Conservation (phyloP, 2,797 vertebrate genomes). For the Notolepis coatsorum region DNA sequence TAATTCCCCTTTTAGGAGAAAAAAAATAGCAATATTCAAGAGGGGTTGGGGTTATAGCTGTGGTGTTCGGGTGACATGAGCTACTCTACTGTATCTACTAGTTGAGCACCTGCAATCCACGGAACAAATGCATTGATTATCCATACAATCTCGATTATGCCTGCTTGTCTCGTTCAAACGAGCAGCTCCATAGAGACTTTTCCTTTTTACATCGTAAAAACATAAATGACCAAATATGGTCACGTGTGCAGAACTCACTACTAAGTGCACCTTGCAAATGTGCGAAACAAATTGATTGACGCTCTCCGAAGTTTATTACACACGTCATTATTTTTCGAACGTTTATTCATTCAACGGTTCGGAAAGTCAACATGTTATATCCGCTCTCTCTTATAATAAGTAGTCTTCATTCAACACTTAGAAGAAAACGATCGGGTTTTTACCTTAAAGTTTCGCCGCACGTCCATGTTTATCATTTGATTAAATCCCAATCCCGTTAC, state of each 20-base stretch:
- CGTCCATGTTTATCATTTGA: constrained; percentile 82
- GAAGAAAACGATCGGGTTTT: constrained; percentile 50
- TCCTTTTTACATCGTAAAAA: constrained; percentile 50
- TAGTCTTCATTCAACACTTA: not conserved
- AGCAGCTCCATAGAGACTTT: constrained; percentile 21
- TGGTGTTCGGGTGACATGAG: not conserved
- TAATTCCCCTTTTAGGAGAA: too few relatives aligned
- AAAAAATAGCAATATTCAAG: constrained; percentile 7
- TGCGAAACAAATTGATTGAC: not conserved
- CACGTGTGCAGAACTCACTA: constrained; percentile 39
- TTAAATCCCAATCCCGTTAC: constrained; percentile 76
- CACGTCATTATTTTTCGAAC: not conserved
- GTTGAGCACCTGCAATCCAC: too few relatives aligned
- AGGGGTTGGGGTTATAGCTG: not conserved
- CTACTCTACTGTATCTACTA: too few relatives aligned
- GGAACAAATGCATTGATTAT: too few relatives aligned
- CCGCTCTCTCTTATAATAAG: constrained; percentile 47
- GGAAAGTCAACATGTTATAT: not conserved
- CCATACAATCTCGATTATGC: too few relatives aligned
- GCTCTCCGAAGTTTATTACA: not conserved
- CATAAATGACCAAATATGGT: constrained; percentile 79
- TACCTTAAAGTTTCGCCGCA: constrained; percentile 85
- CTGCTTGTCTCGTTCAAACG: constrained; percentile 51
- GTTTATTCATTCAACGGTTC: not conserved
- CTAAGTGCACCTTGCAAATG: constrained; percentile 42